Evolutionary conservation across 1,140 invertebrate species (phyloP).

Genomic region (Lepidurus couesii): DNA sequence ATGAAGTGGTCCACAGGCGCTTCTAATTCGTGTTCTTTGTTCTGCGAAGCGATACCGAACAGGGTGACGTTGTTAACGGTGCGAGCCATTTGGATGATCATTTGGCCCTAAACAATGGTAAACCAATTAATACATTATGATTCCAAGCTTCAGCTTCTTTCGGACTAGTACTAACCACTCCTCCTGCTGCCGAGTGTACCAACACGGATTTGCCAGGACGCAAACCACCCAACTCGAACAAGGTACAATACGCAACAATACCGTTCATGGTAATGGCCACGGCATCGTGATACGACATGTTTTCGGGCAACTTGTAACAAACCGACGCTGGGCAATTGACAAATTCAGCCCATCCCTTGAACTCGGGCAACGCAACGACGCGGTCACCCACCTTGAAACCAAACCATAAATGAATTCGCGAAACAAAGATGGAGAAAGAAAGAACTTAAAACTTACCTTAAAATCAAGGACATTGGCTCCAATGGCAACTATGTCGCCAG

Average conservation of each 20-base stretch:
- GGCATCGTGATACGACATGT: constrained; percentile 70
- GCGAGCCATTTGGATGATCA: constrained; percentile 70
- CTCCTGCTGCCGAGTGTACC: constrained; percentile 78
- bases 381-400: constrained; percentile 68
- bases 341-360: constrained; percentile 76
- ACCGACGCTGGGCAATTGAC: constrained; percentile 67
- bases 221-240: constrained; percentile 75
- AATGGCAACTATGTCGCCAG: constrained; percentile 72
- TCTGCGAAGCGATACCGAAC: constrained; percentile 76
- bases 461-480: constrained; percentile 76
- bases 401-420: not conserved
- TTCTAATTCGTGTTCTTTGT: constrained; percentile 63
- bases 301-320: constrained; percentile 70
- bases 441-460: constrained; percentile 55
- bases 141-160: too few relatives aligned
- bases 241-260: constrained; percentile 74
- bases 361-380: constrained; percentile 76
- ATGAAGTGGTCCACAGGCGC: constrained; percentile 65
- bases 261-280: constrained; percentile 80
- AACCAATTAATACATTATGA: too few relatives aligned
- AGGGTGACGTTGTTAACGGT: constrained; percentile 74
- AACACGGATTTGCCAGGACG: constrained; percentile 71
- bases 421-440: not conserved
- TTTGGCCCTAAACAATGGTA: constrained; percentile 60
- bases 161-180: constrained; percentile 62